Evolutionary conservation across 1,140 invertebrate genomes (phyloP), one percentile per base, ranked within the genome.

Genomic region (Drosophila neocordata): DNA sequence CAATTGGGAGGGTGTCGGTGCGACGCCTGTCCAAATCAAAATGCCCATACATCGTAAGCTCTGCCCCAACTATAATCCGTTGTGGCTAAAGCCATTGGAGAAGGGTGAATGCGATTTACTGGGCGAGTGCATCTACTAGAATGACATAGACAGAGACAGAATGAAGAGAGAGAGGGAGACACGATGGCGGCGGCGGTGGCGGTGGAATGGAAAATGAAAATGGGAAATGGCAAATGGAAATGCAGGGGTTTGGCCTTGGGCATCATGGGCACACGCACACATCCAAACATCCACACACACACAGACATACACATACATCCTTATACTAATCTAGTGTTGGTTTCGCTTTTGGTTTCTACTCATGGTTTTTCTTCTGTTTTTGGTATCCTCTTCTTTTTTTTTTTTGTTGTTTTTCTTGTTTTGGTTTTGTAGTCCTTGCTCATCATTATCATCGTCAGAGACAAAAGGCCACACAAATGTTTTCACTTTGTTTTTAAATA

Each of bases 121-220:
- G n/a, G 90, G 90, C 37, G 90, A 91, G 70, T 91, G 90, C 78
- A 91, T 91, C 65, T 91, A 91, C 75, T 92, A 92, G 64, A 73
- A 57, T 63, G 20, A 18, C 41, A 48, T 9, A 9, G 15, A 20
- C 13, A 44, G 41, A 20, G 52, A 9, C 5, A 8, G 34, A 62
- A 44, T 6, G n/a, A 15, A 48, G 15, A 44, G 41, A 20, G 41
- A 20, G 41, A 48, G 41, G 18, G 13, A 15, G 41, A 44, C 1
- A 24, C 4, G 27, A 31, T 1, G 4, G 27, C 27, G 6, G 7
- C 27, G n/a, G 56, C 22, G 13, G 2, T n/a, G 11, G 56, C 22
- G 13, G 2, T 9, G 2, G 34, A 24, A 52, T 48, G 11, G n/a
- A 48, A 58, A 56, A 24, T 31, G 0, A 22, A 22, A 51, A 41